Conservation (phyloP, 23 tunicate genomes). For the Trididemnum clinides region DNA sequence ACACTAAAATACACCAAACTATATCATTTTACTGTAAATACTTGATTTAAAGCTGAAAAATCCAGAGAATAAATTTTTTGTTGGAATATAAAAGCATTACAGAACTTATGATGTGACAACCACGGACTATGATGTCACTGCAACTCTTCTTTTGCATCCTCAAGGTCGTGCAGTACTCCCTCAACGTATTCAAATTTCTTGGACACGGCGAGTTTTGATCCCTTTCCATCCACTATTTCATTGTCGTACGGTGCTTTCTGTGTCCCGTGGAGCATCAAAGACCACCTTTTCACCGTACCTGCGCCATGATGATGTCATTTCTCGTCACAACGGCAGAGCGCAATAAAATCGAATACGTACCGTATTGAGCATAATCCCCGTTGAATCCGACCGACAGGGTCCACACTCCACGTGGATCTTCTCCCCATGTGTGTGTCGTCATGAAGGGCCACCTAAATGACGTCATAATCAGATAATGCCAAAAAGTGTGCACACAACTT, state of each 20-base stretch:
- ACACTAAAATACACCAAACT: no score
- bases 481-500: background rate
- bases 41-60: no score
- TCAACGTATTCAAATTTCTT: constrained; percentile 86
- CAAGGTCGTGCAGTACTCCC: constrained; percentile 74
- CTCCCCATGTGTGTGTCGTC: constrained; percentile 99
- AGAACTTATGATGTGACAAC: no score
- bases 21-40: no score
- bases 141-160: constrained; percentile 44
- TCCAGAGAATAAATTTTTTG: no score
- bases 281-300: constrained; percentile 72
- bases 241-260: constrained; percentile 89
- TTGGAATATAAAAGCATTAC: no score
- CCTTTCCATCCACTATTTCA: constrained; percentile 46
- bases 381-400: constrained; percentile 66
- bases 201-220: constrained; percentile 74
- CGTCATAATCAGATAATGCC: background rate
- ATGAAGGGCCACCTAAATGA: constrained; percentile 91
- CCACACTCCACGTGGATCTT: constrained; percentile 90
- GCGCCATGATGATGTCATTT: background rate
- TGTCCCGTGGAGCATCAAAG: constrained; percentile 84
- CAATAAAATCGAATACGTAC: background rate
- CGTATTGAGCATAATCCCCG: constrained; percentile 59
- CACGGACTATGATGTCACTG: no score
- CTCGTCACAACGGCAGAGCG: no score